Conservation (phyloP, 1,140 invertebrate genomes). For the Protaetia brevitarsis region DNA sequence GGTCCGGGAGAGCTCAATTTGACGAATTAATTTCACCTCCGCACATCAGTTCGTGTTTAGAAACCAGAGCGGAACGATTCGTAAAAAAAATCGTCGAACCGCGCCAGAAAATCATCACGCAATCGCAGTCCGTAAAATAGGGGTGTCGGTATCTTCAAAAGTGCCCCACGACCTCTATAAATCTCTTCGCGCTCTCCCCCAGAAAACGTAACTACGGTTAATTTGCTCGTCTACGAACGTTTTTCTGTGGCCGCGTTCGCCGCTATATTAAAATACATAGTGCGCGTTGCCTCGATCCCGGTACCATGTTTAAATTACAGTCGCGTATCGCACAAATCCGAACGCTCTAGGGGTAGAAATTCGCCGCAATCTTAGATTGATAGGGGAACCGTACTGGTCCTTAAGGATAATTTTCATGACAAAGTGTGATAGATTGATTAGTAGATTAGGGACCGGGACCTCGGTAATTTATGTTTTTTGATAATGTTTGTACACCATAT, state of each 20-base stretch:
- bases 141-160: conserved; percentile 37
- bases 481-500: conserved; percentile 36
- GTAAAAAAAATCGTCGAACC: conserved; percentile 18
- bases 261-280: not conserved
- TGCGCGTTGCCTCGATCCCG: not conserved
- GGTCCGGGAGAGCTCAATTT: not conserved
- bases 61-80: not conserved
- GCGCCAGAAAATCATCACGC: conserved; percentile 29
- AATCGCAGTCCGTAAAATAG: conserved; percentile 30
- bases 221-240: conserved; percentile 35
- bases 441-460: conserved; percentile 32
- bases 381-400: conserved; percentile 33
- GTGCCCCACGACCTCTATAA: conserved; percentile 32
- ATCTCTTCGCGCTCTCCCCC: conserved; percentile 30
- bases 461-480: conserved; percentile 36
- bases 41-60: too few relatives aligned
- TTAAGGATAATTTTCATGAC: conserved; percentile 42
- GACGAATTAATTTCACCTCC: not conserved
- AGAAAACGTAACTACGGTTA: conserved; percentile 34
- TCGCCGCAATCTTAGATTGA: conserved; percentile 11
- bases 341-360: not conserved
- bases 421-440: conserved; percentile 44
- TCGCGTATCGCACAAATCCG: not conserved
- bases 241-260: conserved; percentile 17
- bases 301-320: conserved; percentile 26